These are phyloP conservation scores for Plotosus lineatus DNA, from an alignment of 2,113 vertebrate genomes.

Conservation along the genomic window DNA sequence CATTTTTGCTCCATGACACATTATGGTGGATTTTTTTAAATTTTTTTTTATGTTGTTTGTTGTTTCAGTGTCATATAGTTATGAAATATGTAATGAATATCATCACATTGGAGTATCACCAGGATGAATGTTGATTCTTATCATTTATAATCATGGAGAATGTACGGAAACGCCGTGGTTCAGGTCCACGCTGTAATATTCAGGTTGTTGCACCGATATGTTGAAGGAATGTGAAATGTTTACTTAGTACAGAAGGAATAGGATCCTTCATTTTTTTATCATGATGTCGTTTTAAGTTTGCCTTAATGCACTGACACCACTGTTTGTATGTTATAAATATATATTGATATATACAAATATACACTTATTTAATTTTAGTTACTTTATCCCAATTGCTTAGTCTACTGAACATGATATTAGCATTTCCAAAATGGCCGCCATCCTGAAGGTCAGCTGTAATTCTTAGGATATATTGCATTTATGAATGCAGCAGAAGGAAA, in stretches of 20 bases:
- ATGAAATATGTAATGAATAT: background rate
- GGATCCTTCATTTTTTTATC: slow-evolving; percentile 37
- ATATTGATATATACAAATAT: background rate
- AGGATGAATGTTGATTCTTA: slow-evolving; percentile 8
- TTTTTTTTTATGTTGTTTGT: background rate
- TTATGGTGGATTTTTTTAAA: background rate
- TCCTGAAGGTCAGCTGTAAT: slow-evolving; percentile 18
- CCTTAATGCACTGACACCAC: slow-evolving; percentile 52
- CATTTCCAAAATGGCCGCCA: background rate
- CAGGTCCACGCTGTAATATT: slow-evolving; percentile 26
- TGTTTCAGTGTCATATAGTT: background rate
- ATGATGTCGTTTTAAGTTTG: slow-evolving; percentile 35
- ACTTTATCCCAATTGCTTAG: slow-evolving; percentile 16
- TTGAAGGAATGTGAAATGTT: slow-evolving; percentile 48
- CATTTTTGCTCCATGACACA: background rate
- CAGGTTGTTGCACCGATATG: slow-evolving; percentile 38
- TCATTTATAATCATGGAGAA: slow-evolving; percentile 5
- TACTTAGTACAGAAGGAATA: slow-evolving; percentile 33
- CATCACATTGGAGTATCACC: background rate
- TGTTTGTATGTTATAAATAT: slow-evolving; percentile 12
- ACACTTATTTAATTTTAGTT: slow-evolving; percentile 32
- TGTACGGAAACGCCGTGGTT: slow-evolving; percentile 23
- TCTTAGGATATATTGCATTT: slow-evolving; percentile 19
- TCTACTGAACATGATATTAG: slow-evolving; percentile 12
- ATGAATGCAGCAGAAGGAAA: background rate